Base-by-base conservation (phyloP, 2,888 invertebrate species). In the Eupithecia tripunctaria region DNA sequence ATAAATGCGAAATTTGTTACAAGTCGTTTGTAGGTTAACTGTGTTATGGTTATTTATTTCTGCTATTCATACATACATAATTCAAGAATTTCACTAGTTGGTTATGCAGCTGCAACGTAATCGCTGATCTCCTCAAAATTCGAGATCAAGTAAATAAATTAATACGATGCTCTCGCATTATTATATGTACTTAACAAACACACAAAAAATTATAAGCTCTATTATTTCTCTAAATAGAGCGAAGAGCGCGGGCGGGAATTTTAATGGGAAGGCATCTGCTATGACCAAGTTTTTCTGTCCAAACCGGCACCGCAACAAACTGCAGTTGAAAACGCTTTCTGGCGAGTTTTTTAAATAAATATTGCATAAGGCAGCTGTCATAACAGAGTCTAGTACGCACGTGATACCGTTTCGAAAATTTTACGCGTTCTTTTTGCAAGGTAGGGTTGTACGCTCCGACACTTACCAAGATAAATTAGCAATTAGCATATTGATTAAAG, bases 171-270 rank as follows among this genome's bases (percentile, higher is more conserved):
- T 56, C 25, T 32, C 41, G 15, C 47, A 51, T 47, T 38, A 70
- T 68, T 71, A 60, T 47, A 6, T 32, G 59, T 67, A 14, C 47
- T 59, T 66, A 64, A 25, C 32, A 27, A 27, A 60, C 18, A 67
- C 67, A 77, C 68, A 74, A 76, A 79, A 73, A 69, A 73, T 69
- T 87, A 89, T 85, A 84, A 85, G 84, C 81, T 84, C 88, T 88
- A 88, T 88, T 88, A 88, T 85, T 85, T 87, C 89, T 92, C 87
- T 91, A 92, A 93, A 93, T 92, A 92, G 91, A 88, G 87, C 83
- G 84, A 76, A 84, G 84, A 86, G 87, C 89, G 88, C 92, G 86
- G 88, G 91, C 87, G 88, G 84, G 90, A 89, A 93, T 93, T 85
- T 93, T 92, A 93, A 93, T 93, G 86, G 89, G 84, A 82, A 81